These are phyloP conservation scores for Orthonevra nobilis DNA, from an alignment of 2,888 invertebrate genomes.

Conservation along the genomic window DNA sequence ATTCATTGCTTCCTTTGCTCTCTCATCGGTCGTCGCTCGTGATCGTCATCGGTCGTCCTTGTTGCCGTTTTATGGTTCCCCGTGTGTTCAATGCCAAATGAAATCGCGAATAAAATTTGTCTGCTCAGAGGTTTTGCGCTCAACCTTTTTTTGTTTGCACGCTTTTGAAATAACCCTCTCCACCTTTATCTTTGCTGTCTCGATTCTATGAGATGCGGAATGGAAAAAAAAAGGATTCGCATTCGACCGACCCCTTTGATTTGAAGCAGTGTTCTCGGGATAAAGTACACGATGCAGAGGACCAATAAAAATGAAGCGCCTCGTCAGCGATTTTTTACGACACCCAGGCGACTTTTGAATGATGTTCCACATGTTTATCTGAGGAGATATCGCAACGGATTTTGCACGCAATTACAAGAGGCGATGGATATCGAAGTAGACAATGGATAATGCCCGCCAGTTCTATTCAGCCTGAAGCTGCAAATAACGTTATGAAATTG, in stretches of 20 bases:
- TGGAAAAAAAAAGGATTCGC: slow-evolving; percentile 45
- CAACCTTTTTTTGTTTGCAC: slow-evolving; percentile 8
- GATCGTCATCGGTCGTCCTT: no score
- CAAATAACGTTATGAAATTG: slow-evolving; percentile 1
- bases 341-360: slow-evolving; percentile 60
- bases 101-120: slow-evolving; percentile 67
- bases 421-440: no score
- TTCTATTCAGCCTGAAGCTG: slow-evolving; percentile 21
- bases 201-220: slow-evolving; percentile 17
- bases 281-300: slow-evolving; percentile 52
- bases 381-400: slow-evolving; percentile 8
- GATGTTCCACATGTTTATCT: slow-evolving; percentile 54
- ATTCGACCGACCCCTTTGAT: slow-evolving; percentile 53
- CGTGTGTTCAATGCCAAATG: slow-evolving; percentile 48
- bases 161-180: slow-evolving; percentile 53
- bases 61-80: slow-evolving; percentile 47
- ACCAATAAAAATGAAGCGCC: slow-evolving; percentile 68
- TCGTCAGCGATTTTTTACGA: slow-evolving; percentile 70
- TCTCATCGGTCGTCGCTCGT: not conserved
- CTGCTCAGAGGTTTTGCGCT: slow-evolving; percentile 49
- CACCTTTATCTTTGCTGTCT: slow-evolving; percentile 47
- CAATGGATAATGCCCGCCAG: slow-evolving; percentile 15
- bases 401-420: slow-evolving; percentile 27
- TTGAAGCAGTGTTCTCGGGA: slow-evolving; percentile 28
- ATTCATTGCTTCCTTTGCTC: slow-evolving; percentile 46